These are phyloP conservation scores for Suricata suricatta DNA, from an alignment of 2,113 vertebrate species.

Conservation along the genomic window DNA sequence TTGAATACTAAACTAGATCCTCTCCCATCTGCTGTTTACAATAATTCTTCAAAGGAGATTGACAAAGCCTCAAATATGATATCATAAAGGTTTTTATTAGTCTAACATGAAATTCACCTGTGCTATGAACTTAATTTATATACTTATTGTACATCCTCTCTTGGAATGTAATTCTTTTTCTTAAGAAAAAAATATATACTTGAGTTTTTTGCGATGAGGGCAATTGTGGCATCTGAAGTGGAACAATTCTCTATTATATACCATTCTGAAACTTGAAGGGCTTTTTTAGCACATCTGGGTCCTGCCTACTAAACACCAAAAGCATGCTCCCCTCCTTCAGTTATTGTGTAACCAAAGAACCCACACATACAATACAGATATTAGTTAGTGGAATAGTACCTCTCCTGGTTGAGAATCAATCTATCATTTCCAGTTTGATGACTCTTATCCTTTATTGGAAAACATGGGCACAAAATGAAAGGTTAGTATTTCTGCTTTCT, in stretches of 20 bases:
- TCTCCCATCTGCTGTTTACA: not conserved
- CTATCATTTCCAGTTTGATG: not conserved
- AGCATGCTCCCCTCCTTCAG: not conserved
- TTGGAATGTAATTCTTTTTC: not conserved
- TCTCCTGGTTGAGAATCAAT: not conserved
- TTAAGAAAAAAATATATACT: not conserved
- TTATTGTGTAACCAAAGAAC: not conserved
- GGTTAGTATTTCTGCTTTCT: not conserved
- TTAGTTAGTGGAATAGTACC: not conserved
- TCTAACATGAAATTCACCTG: not conserved
- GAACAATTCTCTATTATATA: not conserved
- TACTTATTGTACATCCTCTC: not conserved
- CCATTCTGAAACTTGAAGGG: not conserved
- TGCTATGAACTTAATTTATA: not conserved
- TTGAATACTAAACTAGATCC: constrained; percentile 4
- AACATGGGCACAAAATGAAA: not conserved
- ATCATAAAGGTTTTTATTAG: not conserved
- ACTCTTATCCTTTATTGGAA: not conserved
- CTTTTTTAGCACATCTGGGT: constrained; percentile 1
- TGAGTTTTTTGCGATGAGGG: not conserved
- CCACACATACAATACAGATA: not conserved
- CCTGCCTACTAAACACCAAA: not conserved
- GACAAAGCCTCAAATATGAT: not conserved
- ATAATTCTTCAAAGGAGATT: not conserved
- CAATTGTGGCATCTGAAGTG: not conserved